Evolutionary conservation across 2,113 vertebrate genomes (phyloP), one percentile per base, ranked within the genome.

Genomic region (Carassius gibelio): DNA sequence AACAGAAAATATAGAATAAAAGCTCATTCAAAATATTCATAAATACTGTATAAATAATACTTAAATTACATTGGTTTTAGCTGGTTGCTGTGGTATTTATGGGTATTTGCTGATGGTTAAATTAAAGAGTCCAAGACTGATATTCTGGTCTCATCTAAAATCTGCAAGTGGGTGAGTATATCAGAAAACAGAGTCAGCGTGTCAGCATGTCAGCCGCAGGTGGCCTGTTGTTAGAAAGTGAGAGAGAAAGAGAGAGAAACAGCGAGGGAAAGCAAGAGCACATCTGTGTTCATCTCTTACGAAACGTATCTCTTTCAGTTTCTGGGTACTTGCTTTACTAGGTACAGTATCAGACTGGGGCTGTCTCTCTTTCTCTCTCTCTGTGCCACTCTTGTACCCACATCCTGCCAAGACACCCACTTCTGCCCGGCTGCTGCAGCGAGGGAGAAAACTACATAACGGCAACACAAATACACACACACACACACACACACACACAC

Each of bases 381-480:
- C 88, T 86, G 42, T 76, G 30, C 57, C n/a, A 64, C 64, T 26
- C 55, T 62, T 76, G 42, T 89, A 85, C 88, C 94, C 94, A 95
- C 94, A 95, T 95, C 94, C 94, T 94, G 92, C 88, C 88, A 85
- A 86, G 90, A 91, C 91, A 89, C 86, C 86, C 81, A 88, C 88
- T 90, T 86, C 91, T 93, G 85, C 88, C 88, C 88, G 8, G 71
- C 88, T 91, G 89, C 88, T 90, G 90, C 50, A 48, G 75, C 48
- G 72, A 81, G 86, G 87, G 81, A 57, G 61, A 82, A 45, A 59
- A 71, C 59, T 52, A 30, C 14, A 48, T 66, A 66, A 84, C 66
- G 75, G 75, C 69, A 77, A 42, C 86, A 85, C 57, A 61, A 71
- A 61, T 21, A 23, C 48, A 75, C 68, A 61, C 34, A 30, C 50